Percentiles rank a stretch among this genome's conserved stretches.
phyloP scores from a whole-genome alignment of 53 echinoderm and acorn worm genomes.

The Temnopleurus reevesii region DNA sequence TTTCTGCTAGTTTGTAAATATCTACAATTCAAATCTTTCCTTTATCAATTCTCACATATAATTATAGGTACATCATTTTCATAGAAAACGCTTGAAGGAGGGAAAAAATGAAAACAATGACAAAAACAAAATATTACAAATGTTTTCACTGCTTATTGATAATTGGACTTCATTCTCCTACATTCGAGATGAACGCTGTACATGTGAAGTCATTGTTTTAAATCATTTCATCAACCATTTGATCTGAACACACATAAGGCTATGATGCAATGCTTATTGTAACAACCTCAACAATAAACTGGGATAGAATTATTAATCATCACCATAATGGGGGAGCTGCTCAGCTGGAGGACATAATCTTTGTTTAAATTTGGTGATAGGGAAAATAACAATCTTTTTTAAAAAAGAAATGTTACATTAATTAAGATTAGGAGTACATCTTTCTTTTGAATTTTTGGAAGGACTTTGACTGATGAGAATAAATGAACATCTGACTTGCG shows the following conservation, averaged over 20 bases:
- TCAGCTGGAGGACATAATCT: no score
- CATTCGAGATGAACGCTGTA: slow-evolving; percentile 43
- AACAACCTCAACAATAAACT: not conserved
- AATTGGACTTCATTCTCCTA: not conserved
- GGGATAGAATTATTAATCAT: not conserved
- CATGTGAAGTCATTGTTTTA: slow-evolving; percentile 33
- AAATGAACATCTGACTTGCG: no score
- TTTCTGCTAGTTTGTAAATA: slow-evolving; percentile 56
- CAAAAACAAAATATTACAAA: slow-evolving; percentile 45
- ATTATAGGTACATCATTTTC: slow-evolving; percentile 58
- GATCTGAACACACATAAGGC: slow-evolving; percentile 57
- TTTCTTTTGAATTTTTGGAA: no score
- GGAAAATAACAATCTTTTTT: no score
- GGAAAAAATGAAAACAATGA: slow-evolving; percentile 43
- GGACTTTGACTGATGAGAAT: no score
- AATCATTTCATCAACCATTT: slow-evolving; percentile 35
- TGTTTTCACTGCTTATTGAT: slow-evolving; percentile 48
- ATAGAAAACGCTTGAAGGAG: slow-evolving; percentile 32
- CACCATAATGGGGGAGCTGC: no score
- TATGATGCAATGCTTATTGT: slow-evolving; percentile 14
- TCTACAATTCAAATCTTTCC: slow-evolving; percentile 55
- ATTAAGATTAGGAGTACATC: no score
- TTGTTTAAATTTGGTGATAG: no score
- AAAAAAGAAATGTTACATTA: no score
- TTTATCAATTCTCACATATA: slow-evolving; percentile 55